Evolutionary conservation across 2,888 invertebrate genomes (phyloP), one percentile per base, ranked within the genome.

Genomic region (Halictus ligatus): DNA sequence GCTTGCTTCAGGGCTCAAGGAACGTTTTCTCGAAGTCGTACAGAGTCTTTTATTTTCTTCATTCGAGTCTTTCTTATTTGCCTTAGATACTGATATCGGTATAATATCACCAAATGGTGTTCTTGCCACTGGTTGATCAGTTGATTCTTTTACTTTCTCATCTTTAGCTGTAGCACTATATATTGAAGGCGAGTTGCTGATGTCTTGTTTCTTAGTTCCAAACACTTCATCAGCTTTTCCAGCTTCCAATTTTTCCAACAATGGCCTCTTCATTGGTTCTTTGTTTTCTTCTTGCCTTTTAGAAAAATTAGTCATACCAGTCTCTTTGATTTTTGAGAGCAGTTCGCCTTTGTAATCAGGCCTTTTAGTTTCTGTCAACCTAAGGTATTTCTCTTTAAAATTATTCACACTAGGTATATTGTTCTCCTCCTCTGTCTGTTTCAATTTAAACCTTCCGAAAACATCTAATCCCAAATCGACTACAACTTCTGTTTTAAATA

Each of bases 401-500:
- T 91, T 89, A 21, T 92, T 81, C 0, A 88, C 58, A 0, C 82
- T 46, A 0, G 80, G 46, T 3, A 87, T 86, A 8, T 80, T 43
- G 13, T 82, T 64, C 0, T 91, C 79, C 1, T 84, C 82, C 6
- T 91, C 83, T 0, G 86, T 67, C 0, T 90, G 78, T 84, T 93
- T 94, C 6, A 95, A 69, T 85, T 94, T 95, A 75, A 95, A 95
- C 78, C 93, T 91, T 21, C 94, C 94, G 84, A 95, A 94, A 12
- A 94, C 85, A 83, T 95, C 93, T 5, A 94, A 35, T 8, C 92
- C 93, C 67, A 93, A 80, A 73, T 95, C 93, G 6, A 94, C 87
- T 0, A 85, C 64, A 4, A 94, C 93, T 83, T 95, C 95, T 8
- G 95, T 94, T 85, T 92, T 91, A 2, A 95, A 83, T 58, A 92